Percentiles rank a stretch among this genome's conserved stretches.
These are phyloP conservation scores for Cinclus cinclus DNA, from an alignment of 2,113 vertebrate genomes.

Conservation along the genomic window DNA sequence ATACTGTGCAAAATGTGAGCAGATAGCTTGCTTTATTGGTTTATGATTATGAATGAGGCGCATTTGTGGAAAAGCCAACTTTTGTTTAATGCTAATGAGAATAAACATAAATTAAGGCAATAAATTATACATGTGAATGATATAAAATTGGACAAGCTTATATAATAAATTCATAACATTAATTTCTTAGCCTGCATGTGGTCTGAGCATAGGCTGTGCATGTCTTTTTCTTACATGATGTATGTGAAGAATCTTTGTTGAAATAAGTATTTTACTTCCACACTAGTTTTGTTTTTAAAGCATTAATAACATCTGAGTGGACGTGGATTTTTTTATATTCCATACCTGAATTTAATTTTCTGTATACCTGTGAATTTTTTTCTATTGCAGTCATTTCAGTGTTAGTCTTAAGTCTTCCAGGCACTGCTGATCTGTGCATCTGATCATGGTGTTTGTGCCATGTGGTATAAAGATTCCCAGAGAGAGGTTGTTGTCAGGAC, in stretches of 20 bases:
- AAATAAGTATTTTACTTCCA: neutral
- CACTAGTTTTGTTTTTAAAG: neutral
- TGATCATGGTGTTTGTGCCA: accelerated
- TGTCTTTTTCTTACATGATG: neutral
- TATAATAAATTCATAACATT: neutral
- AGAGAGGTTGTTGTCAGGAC: neutral
- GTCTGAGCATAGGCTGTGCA: neutral
- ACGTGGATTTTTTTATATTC: neutral
- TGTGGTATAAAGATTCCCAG: neutral
- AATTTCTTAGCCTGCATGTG: neutral
- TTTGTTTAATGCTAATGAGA: neutral
- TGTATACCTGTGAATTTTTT: neutral
- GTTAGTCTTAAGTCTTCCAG: neutral
- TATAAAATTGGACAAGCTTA: neutral
- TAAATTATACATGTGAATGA: neutral
- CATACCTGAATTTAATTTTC: neutral
- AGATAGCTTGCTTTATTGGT: neutral
- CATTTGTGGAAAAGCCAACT: neutral
- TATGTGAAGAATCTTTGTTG: neutral
- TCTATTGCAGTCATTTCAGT: accelerated
- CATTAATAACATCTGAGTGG: neutral
- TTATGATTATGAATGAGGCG: neutral
- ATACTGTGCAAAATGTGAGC: neutral
- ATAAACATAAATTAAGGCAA: neutral
- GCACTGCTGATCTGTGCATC: neutral